Evolutionary conservation across 2,797 vertebrate species (phyloP).

Genomic region (Loriculus beryllinus): DNA sequence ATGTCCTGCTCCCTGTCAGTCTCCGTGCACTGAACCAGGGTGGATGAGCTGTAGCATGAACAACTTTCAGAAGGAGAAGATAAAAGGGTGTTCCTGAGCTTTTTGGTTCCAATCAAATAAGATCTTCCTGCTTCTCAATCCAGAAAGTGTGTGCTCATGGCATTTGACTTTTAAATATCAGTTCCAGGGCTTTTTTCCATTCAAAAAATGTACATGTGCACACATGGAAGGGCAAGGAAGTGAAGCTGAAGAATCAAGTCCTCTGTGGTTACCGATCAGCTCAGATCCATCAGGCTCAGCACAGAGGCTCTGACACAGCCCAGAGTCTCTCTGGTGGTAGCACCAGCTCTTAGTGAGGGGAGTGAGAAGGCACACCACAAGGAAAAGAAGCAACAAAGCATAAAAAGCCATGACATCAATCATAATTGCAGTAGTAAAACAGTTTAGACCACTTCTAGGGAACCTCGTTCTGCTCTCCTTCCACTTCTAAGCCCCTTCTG

Average conservation of each 20-base stretch:
- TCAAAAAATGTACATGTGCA: neutral
- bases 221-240: neutral
- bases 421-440: neutral
- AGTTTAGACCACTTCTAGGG: neutral
- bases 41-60: neutral
- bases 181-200: rapidly evolving
- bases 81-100: neutral
- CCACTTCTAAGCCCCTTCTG: neutral
- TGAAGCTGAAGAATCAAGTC: neutral
- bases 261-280: neutral
- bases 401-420: neutral
- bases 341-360: neutral
- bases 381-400: neutral
- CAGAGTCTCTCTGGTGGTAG: neutral
- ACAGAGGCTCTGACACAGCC: neutral
- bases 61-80: neutral
- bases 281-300: neutral
- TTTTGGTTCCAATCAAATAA: neutral
- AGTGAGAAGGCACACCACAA: neutral
- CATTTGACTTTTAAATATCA: neutral
- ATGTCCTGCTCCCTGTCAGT: neutral
- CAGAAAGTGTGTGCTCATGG: neutral
- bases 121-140: neutral
- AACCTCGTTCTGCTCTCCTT: neutral
- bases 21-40: neutral